A percentile compares a stretch with the other conserved stretches of the same genome.
These are phyloP conservation scores for Conger conger DNA, from an alignment of 2,113 vertebrate genomes.

Conservation along the genomic window DNA sequence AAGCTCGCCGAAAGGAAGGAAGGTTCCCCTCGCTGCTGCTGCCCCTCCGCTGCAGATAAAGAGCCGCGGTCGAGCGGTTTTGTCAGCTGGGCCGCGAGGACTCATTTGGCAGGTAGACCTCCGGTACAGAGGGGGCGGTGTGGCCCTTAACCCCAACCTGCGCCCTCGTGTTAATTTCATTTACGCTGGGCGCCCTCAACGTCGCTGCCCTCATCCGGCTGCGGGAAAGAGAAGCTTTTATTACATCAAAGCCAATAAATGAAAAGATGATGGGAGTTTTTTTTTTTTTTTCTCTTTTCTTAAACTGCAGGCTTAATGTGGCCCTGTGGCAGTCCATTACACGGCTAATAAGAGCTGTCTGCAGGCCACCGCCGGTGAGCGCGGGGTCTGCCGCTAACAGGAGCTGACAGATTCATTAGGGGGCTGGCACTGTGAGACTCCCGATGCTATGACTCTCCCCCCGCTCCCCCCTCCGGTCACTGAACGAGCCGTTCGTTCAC, in stretches of 20 bases:
- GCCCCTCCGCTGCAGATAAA: not conserved
- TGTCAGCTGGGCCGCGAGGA: too few species aligned
- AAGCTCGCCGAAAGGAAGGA: too few species aligned
- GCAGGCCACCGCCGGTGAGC: conserved; percentile 62
- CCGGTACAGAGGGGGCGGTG: not conserved
- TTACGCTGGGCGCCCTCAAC: not conserved
- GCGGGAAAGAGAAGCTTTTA: conserved; percentile 7
- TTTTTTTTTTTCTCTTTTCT: not conserved
- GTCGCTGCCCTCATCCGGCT: not conserved
- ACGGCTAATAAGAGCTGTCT: conserved; percentile 71
- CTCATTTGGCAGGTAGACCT: not conserved
- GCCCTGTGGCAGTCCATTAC: conserved; percentile 69
- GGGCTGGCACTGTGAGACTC: conserved; percentile 63
- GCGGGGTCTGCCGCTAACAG: conserved; percentile 69
- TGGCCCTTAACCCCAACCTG: not conserved
- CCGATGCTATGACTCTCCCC: conserved; percentile 10
- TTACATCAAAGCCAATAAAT: conserved; percentile 28
- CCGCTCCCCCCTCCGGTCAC: conserved; percentile 15
- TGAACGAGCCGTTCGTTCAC: conserved; percentile 18
- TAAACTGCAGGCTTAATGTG: conserved; percentile 55
- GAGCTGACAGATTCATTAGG: conserved; percentile 74
- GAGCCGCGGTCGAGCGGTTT: not conserved
- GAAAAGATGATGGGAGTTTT: conserved; percentile 22
- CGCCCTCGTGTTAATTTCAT: conserved; percentile 19
- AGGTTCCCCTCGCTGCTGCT: too few species aligned